These are phyloP conservation scores for Acholoe squamosa DNA, from an alignment of 2,888 invertebrate species.

Conservation along the genomic window DNA sequence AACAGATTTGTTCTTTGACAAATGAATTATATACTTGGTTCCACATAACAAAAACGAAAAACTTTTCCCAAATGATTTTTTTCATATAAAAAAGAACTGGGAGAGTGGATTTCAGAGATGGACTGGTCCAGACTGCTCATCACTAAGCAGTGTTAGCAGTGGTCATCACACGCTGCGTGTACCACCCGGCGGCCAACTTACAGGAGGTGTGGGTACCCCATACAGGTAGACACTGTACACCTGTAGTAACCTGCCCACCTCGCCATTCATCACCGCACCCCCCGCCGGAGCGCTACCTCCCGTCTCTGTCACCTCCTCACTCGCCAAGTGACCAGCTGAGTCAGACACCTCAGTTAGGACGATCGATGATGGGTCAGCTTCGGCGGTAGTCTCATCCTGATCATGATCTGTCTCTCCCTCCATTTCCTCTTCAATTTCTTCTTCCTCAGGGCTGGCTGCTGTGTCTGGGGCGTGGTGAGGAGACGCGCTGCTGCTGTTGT, in stretches of 20 bases:
- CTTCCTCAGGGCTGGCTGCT: conserved; percentile 25
- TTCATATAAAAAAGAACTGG: no score
- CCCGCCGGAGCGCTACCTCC: neutral
- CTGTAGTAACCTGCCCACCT: conserved; percentile 50
- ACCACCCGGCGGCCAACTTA: conserved; percentile 3
- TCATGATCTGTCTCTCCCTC: neutral
- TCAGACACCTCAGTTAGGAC: neutral
- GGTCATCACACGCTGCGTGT: neutral
- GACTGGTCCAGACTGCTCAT: conserved; percentile 6
- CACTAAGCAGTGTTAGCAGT: neutral
- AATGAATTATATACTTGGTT: no score
- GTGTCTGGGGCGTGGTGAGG: neutral
- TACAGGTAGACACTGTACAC: conserved; percentile 46
- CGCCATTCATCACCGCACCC: conserved; percentile 51
- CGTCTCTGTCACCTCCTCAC: neutral
- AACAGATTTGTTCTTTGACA: no score
- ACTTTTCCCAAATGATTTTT: no score
- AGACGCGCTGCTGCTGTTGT: neutral
- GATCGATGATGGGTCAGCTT: neutral
- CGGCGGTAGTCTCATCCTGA: neutral
- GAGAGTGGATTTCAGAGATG: neutral
- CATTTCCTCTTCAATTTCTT: conserved; percentile 58
- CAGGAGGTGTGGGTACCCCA: conserved; percentile 12
- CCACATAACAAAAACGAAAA: no score
- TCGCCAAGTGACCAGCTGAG: neutral